These are phyloP conservation scores for Idris sp. DNA, from an alignment of 1,140 invertebrate genomes.

Conservation along the genomic window DNA sequence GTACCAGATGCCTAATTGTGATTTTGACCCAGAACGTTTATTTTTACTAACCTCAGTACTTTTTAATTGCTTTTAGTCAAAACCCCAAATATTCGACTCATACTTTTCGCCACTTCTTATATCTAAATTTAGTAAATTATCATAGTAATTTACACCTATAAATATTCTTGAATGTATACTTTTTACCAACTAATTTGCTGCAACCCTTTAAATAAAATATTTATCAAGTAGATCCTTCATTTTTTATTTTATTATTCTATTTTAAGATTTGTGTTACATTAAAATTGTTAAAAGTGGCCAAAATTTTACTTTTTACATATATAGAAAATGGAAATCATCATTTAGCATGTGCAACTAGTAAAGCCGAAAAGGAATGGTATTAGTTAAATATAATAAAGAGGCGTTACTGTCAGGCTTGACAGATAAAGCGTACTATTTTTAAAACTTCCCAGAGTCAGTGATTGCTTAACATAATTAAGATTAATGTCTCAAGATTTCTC, in stretches of 20 bases:
- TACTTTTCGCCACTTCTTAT: constrained; percentile 7
- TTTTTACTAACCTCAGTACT: constrained; percentile 36
- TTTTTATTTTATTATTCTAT: too few relatives aligned
- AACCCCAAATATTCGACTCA: constrained; percentile 1
- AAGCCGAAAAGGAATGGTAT: constrained; percentile 43
- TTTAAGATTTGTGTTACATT: too few relatives aligned
- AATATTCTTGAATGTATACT: too few relatives aligned
- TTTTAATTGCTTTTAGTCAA: constrained; percentile 7
- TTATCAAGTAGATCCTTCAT: too few relatives aligned
- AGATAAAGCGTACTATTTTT: constrained; percentile 56
- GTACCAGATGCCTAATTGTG: constrained; percentile 56
- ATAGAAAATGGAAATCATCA: constrained; percentile 26
- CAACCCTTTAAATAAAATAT: too few relatives aligned
- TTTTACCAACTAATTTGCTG: too few relatives aligned
- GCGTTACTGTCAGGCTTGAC: constrained; percentile 50
- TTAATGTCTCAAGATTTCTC: constrained; percentile 37
- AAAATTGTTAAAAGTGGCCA: too few relatives aligned
- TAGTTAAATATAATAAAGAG: constrained; percentile 61
- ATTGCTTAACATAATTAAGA: constrained; percentile 58
- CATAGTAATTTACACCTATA: too few relatives aligned
- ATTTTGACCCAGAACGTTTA: constrained; percentile 35
- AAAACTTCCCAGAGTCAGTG: constrained; percentile 38
- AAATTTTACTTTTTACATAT: too few relatives aligned
- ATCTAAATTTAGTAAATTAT: constrained; percentile 1
- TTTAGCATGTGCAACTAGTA: constrained; percentile 36